Percentiles rank a stretch among this genome's conserved stretches.
Conservation (phyloP, 2,113 vertebrate genomes). For the Thunnus maccoyii region DNA sequence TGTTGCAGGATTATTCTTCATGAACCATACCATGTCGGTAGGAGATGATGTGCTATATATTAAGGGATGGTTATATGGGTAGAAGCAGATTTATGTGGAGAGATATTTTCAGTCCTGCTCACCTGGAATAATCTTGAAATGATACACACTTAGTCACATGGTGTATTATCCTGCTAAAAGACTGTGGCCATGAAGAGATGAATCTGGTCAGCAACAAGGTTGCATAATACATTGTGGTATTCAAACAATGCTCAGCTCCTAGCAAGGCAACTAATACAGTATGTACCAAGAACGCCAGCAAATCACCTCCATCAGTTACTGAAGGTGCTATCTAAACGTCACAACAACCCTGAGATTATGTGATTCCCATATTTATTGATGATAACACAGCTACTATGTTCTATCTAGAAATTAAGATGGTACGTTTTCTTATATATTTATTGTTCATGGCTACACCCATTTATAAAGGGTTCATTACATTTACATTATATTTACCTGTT, state of each 20-base stretch:
- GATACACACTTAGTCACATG: slow-evolving; percentile 35
- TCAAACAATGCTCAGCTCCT: neutral
- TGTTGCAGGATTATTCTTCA: slow-evolving; percentile 37
- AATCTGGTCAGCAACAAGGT: slow-evolving; percentile 17
- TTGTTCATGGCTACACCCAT: too few species aligned
- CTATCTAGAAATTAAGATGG: too few species aligned
- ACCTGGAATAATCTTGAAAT: slow-evolving; percentile 42
- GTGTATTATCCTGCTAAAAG: slow-evolving; percentile 10
- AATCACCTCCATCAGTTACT: neutral
- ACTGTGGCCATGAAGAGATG: slow-evolving; percentile 14
- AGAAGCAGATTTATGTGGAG: slow-evolving; percentile 30
- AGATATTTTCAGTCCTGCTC: slow-evolving; percentile 10
- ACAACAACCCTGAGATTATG: neutral
- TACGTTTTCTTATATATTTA: too few species aligned
- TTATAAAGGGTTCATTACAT: too few species aligned
- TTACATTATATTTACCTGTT: too few species aligned
- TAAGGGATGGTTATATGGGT: slow-evolving; percentile 5
- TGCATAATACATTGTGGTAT: slow-evolving; percentile 19
- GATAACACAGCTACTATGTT: too few species aligned
- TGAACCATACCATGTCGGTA: slow-evolving; percentile 26
- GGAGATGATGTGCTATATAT: slow-evolving; percentile 19
- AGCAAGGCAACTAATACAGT: neutral
- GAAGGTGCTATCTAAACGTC: neutral
- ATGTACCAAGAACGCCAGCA: neutral
- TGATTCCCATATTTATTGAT: neutral